Evolutionary conservation across 2,888 invertebrate genomes (phyloP), one percentile per base, ranked within the genome.

Genomic region (Ormyrus pomaceus): DNA sequence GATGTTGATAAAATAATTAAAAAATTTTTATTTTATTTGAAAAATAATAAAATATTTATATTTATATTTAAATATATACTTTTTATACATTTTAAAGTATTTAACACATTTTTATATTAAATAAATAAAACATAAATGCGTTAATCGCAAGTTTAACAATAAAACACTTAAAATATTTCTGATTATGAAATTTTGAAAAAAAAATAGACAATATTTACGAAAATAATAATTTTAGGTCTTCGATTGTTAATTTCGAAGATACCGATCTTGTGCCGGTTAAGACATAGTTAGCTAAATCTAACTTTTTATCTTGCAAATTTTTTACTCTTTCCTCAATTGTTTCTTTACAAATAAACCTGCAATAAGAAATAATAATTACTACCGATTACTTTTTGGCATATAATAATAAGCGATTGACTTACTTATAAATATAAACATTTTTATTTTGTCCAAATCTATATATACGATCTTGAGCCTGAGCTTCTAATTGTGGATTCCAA

Each of bases 401-500:
- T 19, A 34, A 9, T 59, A 61, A 64, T 73, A 7, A 62, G 56
- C 13, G 45, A 65, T n/a, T 48, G 75, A 88, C 91, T 90, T 86
- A 96, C 95, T 96, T 96, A 90, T 97, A 96, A 70, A 98, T 94
- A 85, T 93, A 92, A 0, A 98, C 98, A 84, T 93, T 91, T 87
- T 95, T 96, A 68, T 91, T 93, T 90, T 99, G 99, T 0, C 98
- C 98, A 82, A 98, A 95, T 81, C 98, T 92, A 91, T 98, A 98
- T 82, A 99, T 95, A 81, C 99, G 93, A 92, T 99, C 99, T 91
- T 96, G 97, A 0, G 98, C 99, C 91, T 99, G 99, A 62, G 95
- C 93, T 91, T 99, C 99, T 65, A 99, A 91, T 87, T 98, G 98
- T 0, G 99, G 99, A 93, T 99, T 99, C 98, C 98, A 99, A 91